phyloP scores from a whole-genome alignment of 2,113 vertebrate genomes.

The Microcebus griseorufus region DNA sequence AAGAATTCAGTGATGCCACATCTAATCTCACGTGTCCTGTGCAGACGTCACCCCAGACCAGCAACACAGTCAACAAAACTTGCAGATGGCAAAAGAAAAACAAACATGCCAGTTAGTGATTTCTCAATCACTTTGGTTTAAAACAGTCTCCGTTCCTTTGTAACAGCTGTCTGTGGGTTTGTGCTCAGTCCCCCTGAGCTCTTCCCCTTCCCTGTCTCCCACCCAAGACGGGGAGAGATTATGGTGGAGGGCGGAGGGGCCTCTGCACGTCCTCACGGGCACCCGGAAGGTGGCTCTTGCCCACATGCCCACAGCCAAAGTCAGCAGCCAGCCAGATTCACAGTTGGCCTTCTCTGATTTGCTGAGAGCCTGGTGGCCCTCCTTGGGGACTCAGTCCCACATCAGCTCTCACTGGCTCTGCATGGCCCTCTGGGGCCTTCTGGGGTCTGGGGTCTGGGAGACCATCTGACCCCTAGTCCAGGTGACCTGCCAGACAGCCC shows the following conservation, averaged over 20 bases:
- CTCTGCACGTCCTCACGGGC: neutral
- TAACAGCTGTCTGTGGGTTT: neutral
- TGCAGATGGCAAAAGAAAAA: neutral
- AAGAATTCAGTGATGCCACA: neutral
- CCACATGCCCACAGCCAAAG: too few species aligned
- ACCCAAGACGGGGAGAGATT: neutral
- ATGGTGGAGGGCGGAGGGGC: neutral
- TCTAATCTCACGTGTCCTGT: neutral
- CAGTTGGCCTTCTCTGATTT: neutral
- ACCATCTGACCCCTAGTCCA: neutral
- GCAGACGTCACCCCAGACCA: neutral
- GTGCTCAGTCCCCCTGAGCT: neutral
- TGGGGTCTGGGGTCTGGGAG: neutral
- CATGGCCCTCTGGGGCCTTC: neutral
- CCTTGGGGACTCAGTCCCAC: neutral
- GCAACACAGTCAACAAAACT: neutral
- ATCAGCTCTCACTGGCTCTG: neutral
- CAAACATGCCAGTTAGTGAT: neutral
- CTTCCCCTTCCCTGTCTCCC: neutral
- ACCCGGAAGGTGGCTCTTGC: neutral
- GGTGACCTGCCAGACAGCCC: neutral
- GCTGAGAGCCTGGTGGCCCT: neutral
- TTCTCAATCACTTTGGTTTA: neutral
- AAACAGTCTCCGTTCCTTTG: neutral
- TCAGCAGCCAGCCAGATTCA: neutral